phyloP scores from a whole-genome alignment of 53 echinoderm and acorn worm genomes.

The Actinopyga echinites region DNA sequence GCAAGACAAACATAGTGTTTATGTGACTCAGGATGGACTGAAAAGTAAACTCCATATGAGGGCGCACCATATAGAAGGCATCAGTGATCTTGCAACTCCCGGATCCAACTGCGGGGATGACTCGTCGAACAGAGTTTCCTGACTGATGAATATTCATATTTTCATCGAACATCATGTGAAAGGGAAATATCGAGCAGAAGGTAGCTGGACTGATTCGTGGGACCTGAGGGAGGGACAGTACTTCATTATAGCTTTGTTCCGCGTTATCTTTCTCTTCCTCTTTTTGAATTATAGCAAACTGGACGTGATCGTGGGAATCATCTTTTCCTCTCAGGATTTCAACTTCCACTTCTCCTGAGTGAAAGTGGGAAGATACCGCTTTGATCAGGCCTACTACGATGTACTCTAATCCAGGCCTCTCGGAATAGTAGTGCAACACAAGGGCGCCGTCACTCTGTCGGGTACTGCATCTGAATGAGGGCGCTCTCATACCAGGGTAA shows the following conservation, averaged over 20 bases:
- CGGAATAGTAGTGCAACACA: constrained; percentile 97
- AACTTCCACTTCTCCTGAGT: constrained; percentile 81
- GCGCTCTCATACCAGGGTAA: constrained; percentile 97
- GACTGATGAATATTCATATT: constrained; percentile 80
- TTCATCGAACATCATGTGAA: constrained; percentile 90
- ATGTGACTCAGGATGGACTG: constrained; percentile 91
- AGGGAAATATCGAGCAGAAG: constrained; percentile 87
- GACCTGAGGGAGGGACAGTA: constrained; percentile 59
- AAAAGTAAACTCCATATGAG: constrained; percentile 95
- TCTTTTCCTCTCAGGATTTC: constrained; percentile 84
- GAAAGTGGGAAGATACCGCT: constrained; percentile 78
- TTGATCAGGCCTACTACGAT: constrained; percentile 91
- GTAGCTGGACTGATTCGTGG: constrained; percentile 81
- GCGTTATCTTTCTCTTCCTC: constrained; percentile 23
- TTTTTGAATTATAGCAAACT: constrained; percentile 85
- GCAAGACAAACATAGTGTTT: constrained; percentile 89
- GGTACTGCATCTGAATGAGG: constrained; percentile 92
- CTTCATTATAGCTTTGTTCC: constrained; percentile 41
- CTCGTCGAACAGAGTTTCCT: constrained; percentile 84
- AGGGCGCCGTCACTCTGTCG: constrained; percentile 90
- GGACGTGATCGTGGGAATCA: constrained; percentile 94
- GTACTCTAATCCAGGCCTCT: constrained; percentile 86
- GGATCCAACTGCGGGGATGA: constrained; percentile 67
- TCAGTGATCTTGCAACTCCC: constrained; percentile 72
- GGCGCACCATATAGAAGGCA: constrained; percentile 80